Evolutionary conservation across 1,140 invertebrate species (phyloP).

Genomic region (Plectrocnemia conspersa): DNA sequence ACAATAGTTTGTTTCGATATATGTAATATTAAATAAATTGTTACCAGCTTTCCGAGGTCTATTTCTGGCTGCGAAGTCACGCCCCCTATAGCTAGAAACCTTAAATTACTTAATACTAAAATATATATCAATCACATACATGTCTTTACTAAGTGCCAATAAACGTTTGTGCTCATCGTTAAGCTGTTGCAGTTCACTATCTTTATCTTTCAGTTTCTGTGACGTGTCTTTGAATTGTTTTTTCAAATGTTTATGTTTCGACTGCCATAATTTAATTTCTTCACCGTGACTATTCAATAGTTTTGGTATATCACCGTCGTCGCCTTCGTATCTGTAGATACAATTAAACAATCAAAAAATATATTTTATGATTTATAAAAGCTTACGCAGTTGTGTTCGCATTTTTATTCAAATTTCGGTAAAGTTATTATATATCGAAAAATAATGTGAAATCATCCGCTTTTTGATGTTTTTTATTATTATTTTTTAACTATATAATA

Average conservation of each 20-base stretch:
- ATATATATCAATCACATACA: slow-evolving; percentile 40
- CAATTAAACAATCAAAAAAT: too few relatives aligned
- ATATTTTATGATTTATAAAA: too few relatives aligned
- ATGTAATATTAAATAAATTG: neutral
- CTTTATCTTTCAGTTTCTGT: slow-evolving; percentile 62
- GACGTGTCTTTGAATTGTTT: slow-evolving; percentile 56
- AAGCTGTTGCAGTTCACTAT: slow-evolving; percentile 57
- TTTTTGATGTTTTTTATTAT: too few relatives aligned
- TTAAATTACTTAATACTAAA: neutral
- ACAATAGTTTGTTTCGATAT: too few relatives aligned
- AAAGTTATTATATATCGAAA: too few relatives aligned
- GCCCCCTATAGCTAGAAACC: too few relatives aligned
- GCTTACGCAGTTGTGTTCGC: too few relatives aligned
- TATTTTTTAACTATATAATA: too few relatives aligned
- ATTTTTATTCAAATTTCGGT: too few relatives aligned
- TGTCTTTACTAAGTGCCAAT: slow-evolving; percentile 63
- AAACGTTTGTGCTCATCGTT: slow-evolving; percentile 66
- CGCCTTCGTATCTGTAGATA: slow-evolving; percentile 62
- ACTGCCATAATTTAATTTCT: slow-evolving; percentile 67
- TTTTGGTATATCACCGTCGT: slow-evolving; percentile 68
- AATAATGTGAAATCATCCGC: too few relatives aligned
- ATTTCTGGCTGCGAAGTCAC: too few relatives aligned
- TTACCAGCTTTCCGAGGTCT: neutral
- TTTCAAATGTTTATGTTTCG: slow-evolving; percentile 63
- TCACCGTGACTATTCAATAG: slow-evolving; percentile 69